Evolutionary conservation across 1,140 invertebrate species (phyloP), one percentile per base, ranked within the genome.

Genomic region (Trissolcus basalis): DNA sequence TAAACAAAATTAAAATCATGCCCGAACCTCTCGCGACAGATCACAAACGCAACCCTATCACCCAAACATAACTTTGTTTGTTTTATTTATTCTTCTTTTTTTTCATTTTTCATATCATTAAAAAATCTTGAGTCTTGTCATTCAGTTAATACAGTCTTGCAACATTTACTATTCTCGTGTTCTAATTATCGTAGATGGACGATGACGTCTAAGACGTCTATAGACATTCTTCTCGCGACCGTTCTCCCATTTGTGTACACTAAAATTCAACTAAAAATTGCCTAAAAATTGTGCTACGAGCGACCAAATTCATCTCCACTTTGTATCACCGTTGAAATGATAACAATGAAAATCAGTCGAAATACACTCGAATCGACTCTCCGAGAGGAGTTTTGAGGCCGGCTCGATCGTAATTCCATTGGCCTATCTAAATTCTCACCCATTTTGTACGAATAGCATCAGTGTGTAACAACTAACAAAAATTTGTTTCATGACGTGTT

Each of bases 131-230:
- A 85, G 80, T 85, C 82, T 82, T 80, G 63, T 81, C 80, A 79
- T 84, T 82, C 69, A 83, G 80, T 82, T 82, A 80, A 77, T 80
- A 84, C 87, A 88, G 87, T 88, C 86, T 87, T 87, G 81, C 84
- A 79, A 82, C 79, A 81, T 80, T 81, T 78, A 76, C 60, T 81
- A 80, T 81, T 81, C 80, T 75, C 67, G 64, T 74, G 79, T 79
- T 80, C 82, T 87, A 88, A 83, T 76, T 84, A 85, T 27, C 19
- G 6, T 86, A 86, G 75, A 81, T 87, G 86, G 86, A 87, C 87
- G 85, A 87, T 83, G 82, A 82, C 82, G 83, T 86, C 79, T 83
- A 64, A 44, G 80, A 87, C 85, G 80, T 82, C 82, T 82, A 27
- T 27, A 83, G 82, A 85, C 84, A 82, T 79, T 69, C 73, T n/a